Evolutionary conservation across 64 coral and sea anemone genomes (phyloP), one percentile per base, ranked within the genome.

Genomic region (Montipora foliosa): DNA sequence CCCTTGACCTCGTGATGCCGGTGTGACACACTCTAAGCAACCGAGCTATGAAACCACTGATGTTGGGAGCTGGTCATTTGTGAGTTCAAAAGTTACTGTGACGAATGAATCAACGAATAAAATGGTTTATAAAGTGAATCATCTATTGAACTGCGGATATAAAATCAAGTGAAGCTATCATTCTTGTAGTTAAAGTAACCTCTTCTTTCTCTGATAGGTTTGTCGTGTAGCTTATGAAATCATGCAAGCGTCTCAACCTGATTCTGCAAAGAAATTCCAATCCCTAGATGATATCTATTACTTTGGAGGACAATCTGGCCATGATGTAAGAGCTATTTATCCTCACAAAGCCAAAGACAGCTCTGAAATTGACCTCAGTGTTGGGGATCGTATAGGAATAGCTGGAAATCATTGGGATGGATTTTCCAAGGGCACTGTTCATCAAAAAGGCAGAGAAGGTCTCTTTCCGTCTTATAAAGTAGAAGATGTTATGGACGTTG

Each of bases 401-500:
- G 94, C 94, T 44, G 97, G 97, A 15, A 98, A 98, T 87, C 97
- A 98, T 69, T 98, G 97, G 97, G 91, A 98, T 89, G 97, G 97
- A 0, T 96, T 92, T 48, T 98, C 97, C 2, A 98, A 98, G 60
- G 97, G 94, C 15, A 87, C 74, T 15, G 94, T 91, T 82, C 82
- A 88, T 47, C 94, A 85, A 21, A 57, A 88, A 58, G 92, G 88
- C 50, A 75, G 72, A 55, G 53, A 86, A 6, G 95, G 95, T 5
- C 91, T 97, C 22, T 97, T 91, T 25, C 95, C 95, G 16, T 97
- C 95, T 13, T 97, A 93, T 53, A 97, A 97, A 91, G 95, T 94
- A 4, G 92, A 97, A 88, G 95, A 97, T 79, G 78, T 94, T 2
- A 91, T 94, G 88, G 92, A 97, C 13, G 70, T 89, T 59, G 77